Evolutionary conservation across 2,888 invertebrate species (phyloP), one percentile per base, ranked within the genome.

Genomic region (Megalurothrips usitatus): DNA sequence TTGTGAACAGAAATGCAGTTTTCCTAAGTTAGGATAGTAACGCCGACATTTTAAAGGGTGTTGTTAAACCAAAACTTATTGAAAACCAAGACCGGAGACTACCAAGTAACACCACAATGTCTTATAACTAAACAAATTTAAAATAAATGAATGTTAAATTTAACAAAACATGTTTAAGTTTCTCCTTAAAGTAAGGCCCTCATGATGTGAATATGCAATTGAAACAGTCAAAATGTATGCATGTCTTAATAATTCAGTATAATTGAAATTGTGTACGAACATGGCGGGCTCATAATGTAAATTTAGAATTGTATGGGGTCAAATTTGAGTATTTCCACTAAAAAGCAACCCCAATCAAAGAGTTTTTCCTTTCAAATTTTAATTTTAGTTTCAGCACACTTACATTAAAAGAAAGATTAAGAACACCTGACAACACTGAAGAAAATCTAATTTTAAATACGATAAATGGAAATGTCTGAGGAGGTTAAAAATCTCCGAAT

Each of bases 1-100:
- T 68, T 68, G 68, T 68, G 68, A 68, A 68, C 68, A 68, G 68
- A 68, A 68, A 68, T 68, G 68, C 68, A 68, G n/a, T 68, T 68
- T 23, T 23, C 26, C 68, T 23, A 68, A 23, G 23, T 68, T 68
- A 68, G 68, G 23, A 68, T 68, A n/a, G 19, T 52, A 43, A 52
- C 10, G 14, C 52, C 10, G 19, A 68, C 4, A 23, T 23, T 68
- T 23, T 0, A 68, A 23, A 68, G 68, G 68, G 68, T 23, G 19
- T 68, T 68, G 23, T 68, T 19, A 23, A 23, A 68, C 68, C 26
- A 11, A 68, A 68, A 68, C 68, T 68, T 68, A 68, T 11, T 23
- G 9, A n/a, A 23, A 23, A 68, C 9, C 23, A 43, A 43, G 68
- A 68, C 68, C 23, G 68, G 23, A 52, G 52, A 52, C 19, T 19